A percentile compares a stretch with the other conserved stretches of the same genome.
These are phyloP conservation scores for Cetoscarus ocellatus DNA, from an alignment of 2,797 vertebrate genomes.

Conservation along the genomic window DNA sequence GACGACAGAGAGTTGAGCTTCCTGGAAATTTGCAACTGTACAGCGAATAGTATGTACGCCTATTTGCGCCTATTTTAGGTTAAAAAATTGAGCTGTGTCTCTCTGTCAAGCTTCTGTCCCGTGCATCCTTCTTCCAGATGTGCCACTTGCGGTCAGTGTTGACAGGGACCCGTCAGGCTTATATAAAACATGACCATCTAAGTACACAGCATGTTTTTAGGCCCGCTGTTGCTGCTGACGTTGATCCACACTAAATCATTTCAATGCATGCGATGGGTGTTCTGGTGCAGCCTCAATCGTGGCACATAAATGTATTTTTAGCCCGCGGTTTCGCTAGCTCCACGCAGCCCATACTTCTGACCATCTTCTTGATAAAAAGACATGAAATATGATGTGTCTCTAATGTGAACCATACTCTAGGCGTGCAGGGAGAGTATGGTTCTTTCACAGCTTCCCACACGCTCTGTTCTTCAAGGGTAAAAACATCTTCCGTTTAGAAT, in stretches of 20 bases:
- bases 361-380: constrained; percentile 81
- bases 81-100: background rate
- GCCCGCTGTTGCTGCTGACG: constrained; percentile 49
- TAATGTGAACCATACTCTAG: constrained; percentile 75
- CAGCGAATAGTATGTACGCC: too few species aligned
- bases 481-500: constrained; percentile 59
- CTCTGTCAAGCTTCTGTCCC: constrained; percentile 9
- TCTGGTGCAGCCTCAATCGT: constrained; percentile 54
- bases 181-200: constrained; percentile 55
- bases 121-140: constrained; percentile 31
- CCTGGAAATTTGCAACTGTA: too few species aligned
- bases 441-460: constrained; percentile 30
- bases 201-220: constrained; percentile 52
- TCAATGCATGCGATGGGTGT: constrained; percentile 74
- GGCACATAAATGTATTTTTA: constrained; percentile 77
- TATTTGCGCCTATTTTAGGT: too few species aligned
- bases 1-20: too few species aligned
- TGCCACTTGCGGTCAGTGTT: constrained; percentile 40
- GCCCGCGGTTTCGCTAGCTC: constrained; percentile 61
- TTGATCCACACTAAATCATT: constrained; percentile 73
- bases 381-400: constrained; percentile 79
- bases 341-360: constrained; percentile 48
- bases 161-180: constrained; percentile 47
- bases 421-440: constrained; percentile 31
- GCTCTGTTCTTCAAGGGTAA: constrained; percentile 54